A percentile compares a stretch with the other conserved stretches of the same genome.
phyloP scores from a whole-genome alignment of 2,797 vertebrate species.

The Phylloscopus collybita region DNA sequence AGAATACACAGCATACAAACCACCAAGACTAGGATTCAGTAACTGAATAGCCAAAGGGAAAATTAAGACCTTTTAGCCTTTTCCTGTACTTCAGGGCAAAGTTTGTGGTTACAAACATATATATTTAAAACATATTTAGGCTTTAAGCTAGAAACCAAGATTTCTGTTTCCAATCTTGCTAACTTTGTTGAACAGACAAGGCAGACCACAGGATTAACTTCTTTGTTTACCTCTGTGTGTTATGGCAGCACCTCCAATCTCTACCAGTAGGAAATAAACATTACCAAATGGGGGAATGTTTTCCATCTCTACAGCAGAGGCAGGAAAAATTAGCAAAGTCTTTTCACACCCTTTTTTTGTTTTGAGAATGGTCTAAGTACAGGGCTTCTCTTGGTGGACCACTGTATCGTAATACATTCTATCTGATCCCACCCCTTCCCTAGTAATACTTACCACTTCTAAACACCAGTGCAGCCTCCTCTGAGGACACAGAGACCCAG shows the following conservation, averaged over 20 bases:
- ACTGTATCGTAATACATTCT: rapidly evolving
- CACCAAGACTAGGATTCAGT: not conserved
- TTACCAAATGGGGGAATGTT: not conserved
- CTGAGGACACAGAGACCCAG: not conserved
- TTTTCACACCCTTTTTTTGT: not conserved
- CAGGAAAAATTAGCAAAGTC: not conserved
- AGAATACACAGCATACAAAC: not conserved
- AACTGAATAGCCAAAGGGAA: not conserved
- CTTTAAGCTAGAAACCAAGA: not conserved
- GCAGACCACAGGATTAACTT: not conserved
- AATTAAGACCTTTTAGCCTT: not conserved
- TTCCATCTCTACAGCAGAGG: not conserved
- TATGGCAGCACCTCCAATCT: not conserved
- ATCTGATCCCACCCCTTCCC: not conserved
- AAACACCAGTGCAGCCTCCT: not conserved
- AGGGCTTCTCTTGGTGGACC: not conserved
- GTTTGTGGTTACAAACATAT: rapidly evolving
- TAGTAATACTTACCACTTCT: not conserved
- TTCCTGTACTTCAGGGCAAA: not conserved
- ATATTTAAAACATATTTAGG: not conserved
- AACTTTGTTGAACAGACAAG: not conserved
- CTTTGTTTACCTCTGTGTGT: not conserved
- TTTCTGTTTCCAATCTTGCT: not conserved
- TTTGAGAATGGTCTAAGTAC: not conserved
- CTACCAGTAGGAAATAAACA: not conserved